Percentiles rank a stretch among this genome's conserved stretches.
Evolutionary conservation across 1,140 invertebrate genomes (phyloP).

Genomic region (Homarus americanus): DNA sequence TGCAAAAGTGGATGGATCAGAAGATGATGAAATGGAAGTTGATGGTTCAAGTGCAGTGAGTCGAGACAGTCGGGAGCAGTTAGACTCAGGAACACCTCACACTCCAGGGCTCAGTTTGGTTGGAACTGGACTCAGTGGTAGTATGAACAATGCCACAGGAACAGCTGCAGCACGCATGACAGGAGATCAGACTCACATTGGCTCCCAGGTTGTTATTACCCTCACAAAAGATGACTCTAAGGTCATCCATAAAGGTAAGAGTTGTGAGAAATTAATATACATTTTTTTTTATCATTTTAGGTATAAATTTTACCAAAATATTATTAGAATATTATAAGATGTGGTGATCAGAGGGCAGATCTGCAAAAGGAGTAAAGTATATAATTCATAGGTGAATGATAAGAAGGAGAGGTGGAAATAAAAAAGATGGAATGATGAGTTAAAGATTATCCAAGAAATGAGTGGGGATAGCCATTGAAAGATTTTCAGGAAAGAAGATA

Average conservation of each 20-base stretch:
- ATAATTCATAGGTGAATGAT: no score
- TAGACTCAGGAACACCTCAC: constrained; percentile 34
- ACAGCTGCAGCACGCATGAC: constrained; percentile 46
- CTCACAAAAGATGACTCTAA: constrained; percentile 58
- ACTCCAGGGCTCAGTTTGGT: constrained; percentile 57
- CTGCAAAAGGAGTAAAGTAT: no score
- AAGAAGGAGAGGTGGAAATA: no score
- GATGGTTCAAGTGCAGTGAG: not conserved
- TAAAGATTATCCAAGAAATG: no score
- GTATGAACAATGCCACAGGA: constrained; percentile 33
- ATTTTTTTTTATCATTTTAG: no score
- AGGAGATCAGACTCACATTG: constrained; percentile 26
- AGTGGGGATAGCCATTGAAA: no score
- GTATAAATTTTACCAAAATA: no score
- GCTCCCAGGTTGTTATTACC: constrained; percentile 56
- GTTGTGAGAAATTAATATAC: no score
- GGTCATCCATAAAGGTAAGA: constrained; percentile 35
- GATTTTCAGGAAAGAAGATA: no score
- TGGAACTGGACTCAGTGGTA: constrained; percentile 56
- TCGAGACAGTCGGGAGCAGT: constrained; percentile 17
- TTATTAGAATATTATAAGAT: no score
- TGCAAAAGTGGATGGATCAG: constrained; percentile 43
- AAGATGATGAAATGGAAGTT: constrained; percentile 29
- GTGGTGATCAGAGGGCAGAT: no score
- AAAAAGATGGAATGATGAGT: no score